Evolutionary conservation across 2,888 invertebrate genomes (phyloP), one percentile per base, ranked within the genome.

Genomic region (Drosophila maculinotata): DNA sequence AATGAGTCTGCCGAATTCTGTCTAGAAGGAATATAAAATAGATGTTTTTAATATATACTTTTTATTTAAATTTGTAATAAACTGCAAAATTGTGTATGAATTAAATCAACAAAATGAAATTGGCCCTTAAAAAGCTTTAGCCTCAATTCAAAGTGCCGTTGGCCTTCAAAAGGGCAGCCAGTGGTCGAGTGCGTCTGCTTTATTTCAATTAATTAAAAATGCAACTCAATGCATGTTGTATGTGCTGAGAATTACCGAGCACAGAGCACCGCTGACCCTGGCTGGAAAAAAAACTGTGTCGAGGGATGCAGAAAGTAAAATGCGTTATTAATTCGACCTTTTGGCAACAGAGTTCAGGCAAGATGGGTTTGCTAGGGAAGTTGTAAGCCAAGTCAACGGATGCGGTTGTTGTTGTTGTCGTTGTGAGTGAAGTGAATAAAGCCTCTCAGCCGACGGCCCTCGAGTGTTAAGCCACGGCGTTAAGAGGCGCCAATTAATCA

Each of bases 401-500:
- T 17, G 52, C 7, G 41, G 41, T 17, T 62, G 64, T 23, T 60
- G 39, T 17, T 60, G 28, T 7, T 36, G 20, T n/a, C 23, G 42
- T 10, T 54, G 12, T 12, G 33, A 20, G 51, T 49, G 26, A 57
- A 63, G 59, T 74, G 69, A 48, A 53, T 49, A 53, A 69, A 66
- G 59, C 35, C 57, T 59, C 69, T 59, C 51, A 69, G 67, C 60
- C 44, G 59, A 49, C 48, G 63, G 47, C 77, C 52, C 77, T 80
- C 64, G 74, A 77, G 84, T 68, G 72, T 48, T 53, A 69, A 58
- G 83, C 70, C 70, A 63, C 57, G 76, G 65, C 71, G 76, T 76
- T 86, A 83, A 86, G 76, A 76, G 74, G 63, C 58, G 36, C 69
- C 77, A 82, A 81, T 81, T 81, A 83, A 81, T 81, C 77, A 86